Conservation (phyloP, 1,140 invertebrate genomes). For the Nebria ingens region DNA sequence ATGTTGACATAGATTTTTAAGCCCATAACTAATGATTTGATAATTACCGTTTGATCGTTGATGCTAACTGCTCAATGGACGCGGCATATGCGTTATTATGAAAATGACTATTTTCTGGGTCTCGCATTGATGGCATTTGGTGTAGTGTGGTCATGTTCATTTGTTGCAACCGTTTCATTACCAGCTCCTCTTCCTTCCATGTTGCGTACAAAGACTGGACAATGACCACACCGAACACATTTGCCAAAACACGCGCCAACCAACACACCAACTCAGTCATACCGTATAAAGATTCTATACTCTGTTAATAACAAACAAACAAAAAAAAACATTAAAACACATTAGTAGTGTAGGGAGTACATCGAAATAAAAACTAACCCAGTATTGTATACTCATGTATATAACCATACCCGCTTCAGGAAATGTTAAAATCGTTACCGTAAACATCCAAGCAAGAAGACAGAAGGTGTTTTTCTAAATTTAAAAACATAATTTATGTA, state of each 20-base stretch:
- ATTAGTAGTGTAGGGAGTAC: background rate
- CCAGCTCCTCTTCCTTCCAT: constrained; percentile 39
- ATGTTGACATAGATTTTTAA: too few relatives aligned
- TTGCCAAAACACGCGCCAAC: constrained; percentile 43
- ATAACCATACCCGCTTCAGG: constrained; percentile 57
- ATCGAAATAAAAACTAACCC: constrained; percentile 39
- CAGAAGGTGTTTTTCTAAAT: constrained; percentile 49
- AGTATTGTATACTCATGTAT: constrained; percentile 57
- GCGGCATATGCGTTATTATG: constrained; percentile 30
- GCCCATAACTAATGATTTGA: too few relatives aligned
- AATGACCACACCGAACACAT: constrained; percentile 46
- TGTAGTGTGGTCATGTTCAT: constrained; percentile 29
- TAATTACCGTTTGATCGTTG: constrained; percentile 23
- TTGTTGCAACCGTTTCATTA: constrained; percentile 33
- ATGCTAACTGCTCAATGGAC: constrained; percentile 27
- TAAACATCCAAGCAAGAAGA: constrained; percentile 51
- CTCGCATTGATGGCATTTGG: constrained; percentile 27
- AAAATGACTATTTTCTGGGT: constrained; percentile 25
- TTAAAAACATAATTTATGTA: too few relatives aligned
- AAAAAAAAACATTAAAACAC: too few relatives aligned
- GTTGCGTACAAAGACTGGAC: constrained; percentile 50
- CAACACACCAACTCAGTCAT: constrained; percentile 49
- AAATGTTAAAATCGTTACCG: constrained; percentile 50
- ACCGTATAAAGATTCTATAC: constrained; percentile 46
- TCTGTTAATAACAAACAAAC: too few relatives aligned